phyloP scores from a whole-genome alignment of 2,113 vertebrate species.

The Orcinus orca region DNA sequence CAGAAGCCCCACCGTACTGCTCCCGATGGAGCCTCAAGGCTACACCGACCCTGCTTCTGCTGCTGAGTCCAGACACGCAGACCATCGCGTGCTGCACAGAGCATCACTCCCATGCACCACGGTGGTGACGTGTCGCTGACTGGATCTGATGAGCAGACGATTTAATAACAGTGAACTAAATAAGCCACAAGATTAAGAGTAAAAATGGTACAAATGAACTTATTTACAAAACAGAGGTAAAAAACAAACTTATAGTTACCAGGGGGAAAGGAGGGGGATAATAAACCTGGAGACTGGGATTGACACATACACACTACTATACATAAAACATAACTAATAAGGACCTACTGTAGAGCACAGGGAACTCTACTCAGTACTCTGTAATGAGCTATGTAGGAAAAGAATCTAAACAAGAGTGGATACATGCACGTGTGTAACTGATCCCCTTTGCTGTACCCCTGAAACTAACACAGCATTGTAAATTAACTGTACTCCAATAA shows the following conservation, averaged over 20 bases:
- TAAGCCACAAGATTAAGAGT: not conserved
- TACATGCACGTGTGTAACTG: not conserved
- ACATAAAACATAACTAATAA: not conserved
- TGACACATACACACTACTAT: not conserved
- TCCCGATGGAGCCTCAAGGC: not conserved
- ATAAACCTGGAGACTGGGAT: not conserved
- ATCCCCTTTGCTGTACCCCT: not conserved
- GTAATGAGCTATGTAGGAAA: fast-evolving
- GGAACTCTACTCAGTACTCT: not conserved
- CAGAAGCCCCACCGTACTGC: not conserved
- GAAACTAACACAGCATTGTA: not conserved
- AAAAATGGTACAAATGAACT: not conserved
- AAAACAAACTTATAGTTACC: not conserved
- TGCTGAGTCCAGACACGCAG: not conserved
- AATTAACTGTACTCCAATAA: not conserved
- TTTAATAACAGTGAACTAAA: not conserved
- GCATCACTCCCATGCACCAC: too few species aligned
- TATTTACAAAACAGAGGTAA: not conserved
- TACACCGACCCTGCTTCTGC: not conserved
- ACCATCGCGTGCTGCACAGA: not conserved
- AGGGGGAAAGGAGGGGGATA: not conserved
- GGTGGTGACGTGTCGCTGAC: not conserved
- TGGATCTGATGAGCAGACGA: not conserved
- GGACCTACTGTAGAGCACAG: not conserved
- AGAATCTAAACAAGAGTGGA: not conserved